These are phyloP conservation scores for Alcedo atthis DNA, from an alignment of 2,797 vertebrate species.

Conservation along the genomic window DNA sequence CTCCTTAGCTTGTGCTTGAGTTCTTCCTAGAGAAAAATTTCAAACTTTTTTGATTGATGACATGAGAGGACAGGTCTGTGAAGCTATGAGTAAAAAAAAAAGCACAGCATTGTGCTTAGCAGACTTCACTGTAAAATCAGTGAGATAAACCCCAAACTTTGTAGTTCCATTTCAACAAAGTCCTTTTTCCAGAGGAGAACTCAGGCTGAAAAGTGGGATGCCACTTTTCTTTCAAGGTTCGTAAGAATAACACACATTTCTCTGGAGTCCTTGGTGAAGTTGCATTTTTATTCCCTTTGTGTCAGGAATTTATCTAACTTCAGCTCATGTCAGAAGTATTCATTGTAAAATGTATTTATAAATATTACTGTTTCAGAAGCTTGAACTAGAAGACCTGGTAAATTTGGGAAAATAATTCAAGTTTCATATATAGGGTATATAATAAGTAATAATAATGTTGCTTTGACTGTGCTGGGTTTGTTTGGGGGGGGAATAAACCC, in stretches of 20 bases:
- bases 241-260: neutral
- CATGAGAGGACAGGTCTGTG: neutral
- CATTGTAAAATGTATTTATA: neutral
- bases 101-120: neutral
- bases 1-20: neutral
- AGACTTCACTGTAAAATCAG: neutral
- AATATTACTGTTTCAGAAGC: neutral
- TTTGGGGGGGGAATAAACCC: neutral
- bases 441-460: neutral
- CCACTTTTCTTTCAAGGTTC: neutral
- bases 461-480: neutral
- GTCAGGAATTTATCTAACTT: neutral
- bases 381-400: neutral
- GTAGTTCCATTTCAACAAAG: neutral
- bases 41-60: neutral
- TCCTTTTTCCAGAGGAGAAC: neutral
- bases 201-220: neutral
- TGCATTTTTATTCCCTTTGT: neutral
- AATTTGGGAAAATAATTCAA: slow-evolving; percentile 19
- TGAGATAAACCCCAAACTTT: neutral
- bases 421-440: neutral
- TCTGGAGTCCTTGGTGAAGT: neutral
- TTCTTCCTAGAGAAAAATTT: neutral
- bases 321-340: neutral
- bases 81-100: neutral